Evolutionary conservation across 2,888 invertebrate species (phyloP), one percentile per base, ranked within the genome.

Genomic region (Agrotis clavis): DNA sequence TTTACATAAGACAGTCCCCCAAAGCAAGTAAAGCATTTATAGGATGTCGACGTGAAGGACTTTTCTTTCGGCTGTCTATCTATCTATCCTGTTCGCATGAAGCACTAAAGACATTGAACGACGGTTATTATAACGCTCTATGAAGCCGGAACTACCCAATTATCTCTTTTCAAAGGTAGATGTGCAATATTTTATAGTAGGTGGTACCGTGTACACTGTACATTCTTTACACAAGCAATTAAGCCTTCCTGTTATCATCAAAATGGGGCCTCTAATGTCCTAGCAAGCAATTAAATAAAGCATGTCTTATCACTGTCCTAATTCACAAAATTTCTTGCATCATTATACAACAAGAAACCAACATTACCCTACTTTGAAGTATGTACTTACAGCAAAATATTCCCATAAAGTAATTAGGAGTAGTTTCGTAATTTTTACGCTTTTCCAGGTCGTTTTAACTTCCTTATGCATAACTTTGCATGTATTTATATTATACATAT

Each of bases 381-480:
- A 48, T 25, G 11, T 41, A 14, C n/a, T n/a, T n/a, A n/a, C 60
- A 62, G 54, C 50, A 19, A 62, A 79, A 62, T 25, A 51, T 21
- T 67, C 25, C 66, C 75, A 67, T 77, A 66, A 60, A 68, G 13
- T 51, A 66, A 64, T 80, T 71, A 77, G 69, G 59, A 71, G 50
- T 47, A 57, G 59, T 83, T 82, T 78, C 75, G 66, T 84, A 75
- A 75, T 76, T 62, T 83, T 77, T 71, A 74, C 67, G 71, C 77
- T 73, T 59, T 63, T 63, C 30, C n/a, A 50, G 74, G n/a, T n/a
- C 30, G 50, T 71, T 74, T 53, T n/a, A 30, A 73, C 84, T 86
- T 86, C 82, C 82, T 77, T 57, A 65, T 75, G 69, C 71, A 76
- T 77, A 79, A 71, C 62, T 84, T 79, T 76, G 67, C 67, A 74